These are phyloP conservation scores for Agonum fuliginosum DNA, from an alignment of 2,888 invertebrate species.

Conservation along the genomic window DNA sequence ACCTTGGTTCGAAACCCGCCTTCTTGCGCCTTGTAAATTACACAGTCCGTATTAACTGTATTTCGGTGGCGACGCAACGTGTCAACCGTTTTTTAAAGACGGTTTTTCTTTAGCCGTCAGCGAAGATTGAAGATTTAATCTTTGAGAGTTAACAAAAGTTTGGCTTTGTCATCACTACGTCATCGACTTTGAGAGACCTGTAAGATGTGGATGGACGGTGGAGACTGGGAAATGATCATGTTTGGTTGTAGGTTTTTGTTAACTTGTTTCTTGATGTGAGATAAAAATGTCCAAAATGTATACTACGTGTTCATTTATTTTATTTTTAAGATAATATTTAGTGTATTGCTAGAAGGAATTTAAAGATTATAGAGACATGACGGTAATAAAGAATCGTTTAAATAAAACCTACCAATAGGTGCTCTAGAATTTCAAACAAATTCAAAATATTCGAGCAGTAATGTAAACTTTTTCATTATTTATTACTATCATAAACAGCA, in stretches of 20 bases:
- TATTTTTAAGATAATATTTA: not conserved
- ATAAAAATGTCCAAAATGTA: slow-evolving; percentile 37
- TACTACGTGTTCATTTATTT: slow-evolving; percentile 12
- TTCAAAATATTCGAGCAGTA: no score
- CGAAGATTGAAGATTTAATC: slow-evolving; percentile 33
- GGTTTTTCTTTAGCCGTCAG: slow-evolving; percentile 7
- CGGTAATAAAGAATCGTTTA: no score
- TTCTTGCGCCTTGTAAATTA: slow-evolving; percentile 6
- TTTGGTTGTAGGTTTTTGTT: slow-evolving; percentile 28
- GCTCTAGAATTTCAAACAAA: no score
- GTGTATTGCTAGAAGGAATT: slow-evolving; percentile 7
- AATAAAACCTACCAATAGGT: no score
- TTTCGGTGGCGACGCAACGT: slow-evolving; percentile 28
- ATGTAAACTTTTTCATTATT: no score
- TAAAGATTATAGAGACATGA: slow-evolving; percentile 21
- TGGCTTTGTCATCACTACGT: slow-evolving; percentile 11
- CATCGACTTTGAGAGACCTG: not conserved
- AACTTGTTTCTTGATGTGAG: slow-evolving; percentile 5
- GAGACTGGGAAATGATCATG: slow-evolving; percentile 19
- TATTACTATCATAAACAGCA: no score
- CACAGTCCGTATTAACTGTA: slow-evolving; percentile 25
- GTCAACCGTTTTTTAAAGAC: slow-evolving; percentile 23
- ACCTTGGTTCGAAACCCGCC: slow-evolving; percentile 33
- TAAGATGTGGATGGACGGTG: not conserved
- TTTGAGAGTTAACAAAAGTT: slow-evolving; percentile 14